Conservation (phyloP, 2,113 vertebrate species). For the Myocastor coypus region DNA sequence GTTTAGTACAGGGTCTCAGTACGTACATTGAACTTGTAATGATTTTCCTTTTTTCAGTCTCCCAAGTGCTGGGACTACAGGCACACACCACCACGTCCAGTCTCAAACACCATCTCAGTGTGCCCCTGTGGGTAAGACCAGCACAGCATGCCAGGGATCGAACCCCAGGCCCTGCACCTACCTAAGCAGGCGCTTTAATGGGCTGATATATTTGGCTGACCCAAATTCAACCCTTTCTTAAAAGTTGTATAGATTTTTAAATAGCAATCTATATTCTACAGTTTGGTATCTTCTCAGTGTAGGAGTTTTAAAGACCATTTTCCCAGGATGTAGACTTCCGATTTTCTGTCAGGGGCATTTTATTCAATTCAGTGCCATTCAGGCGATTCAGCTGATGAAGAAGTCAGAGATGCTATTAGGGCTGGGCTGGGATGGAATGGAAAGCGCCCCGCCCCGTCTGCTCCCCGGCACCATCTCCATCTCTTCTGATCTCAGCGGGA, state of each 20-base stretch:
- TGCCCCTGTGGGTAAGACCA: no score
- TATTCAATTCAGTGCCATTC: not conserved
- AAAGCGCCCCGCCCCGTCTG: not conserved
- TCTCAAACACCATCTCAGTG: no score
- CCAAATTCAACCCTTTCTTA: not conserved
- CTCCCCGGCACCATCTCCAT: not conserved
- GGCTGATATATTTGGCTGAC: no score
- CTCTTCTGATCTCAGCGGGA: not conserved
- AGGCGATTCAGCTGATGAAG: not conserved
- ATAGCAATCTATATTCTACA: not conserved
- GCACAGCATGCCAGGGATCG: no score
- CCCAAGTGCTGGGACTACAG: no score
- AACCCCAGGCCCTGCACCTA: no score
- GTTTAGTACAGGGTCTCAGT: no score
- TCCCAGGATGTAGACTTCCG: slow-evolving; percentile 6
- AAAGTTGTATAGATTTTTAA: not conserved
- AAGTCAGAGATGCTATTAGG: not conserved
- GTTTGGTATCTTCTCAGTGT: not conserved
- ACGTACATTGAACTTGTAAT: no score
- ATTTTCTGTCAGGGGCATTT: not conserved
- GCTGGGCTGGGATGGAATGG: no score
- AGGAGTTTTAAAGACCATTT: slow-evolving; percentile 31
- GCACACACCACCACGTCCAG: no score
- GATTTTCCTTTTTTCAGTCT: no score
- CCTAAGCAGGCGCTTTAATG: no score